These are phyloP conservation scores for Drosophila miranda DNA, from an alignment of 1,140 invertebrate species.

Conservation along the genomic window DNA sequence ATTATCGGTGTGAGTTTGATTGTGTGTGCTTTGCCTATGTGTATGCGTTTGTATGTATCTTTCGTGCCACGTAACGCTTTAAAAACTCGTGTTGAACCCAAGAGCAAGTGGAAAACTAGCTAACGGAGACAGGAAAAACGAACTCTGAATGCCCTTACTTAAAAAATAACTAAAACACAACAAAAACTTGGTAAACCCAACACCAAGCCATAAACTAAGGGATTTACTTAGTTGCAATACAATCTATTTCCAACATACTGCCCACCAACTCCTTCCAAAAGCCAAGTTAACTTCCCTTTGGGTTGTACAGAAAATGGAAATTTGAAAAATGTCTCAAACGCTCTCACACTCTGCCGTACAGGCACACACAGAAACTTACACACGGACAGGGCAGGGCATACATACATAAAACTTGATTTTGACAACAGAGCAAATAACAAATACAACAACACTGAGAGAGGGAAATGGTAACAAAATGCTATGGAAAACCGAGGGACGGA, in stretches of 20 bases:
- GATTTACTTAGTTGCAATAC: not conserved
- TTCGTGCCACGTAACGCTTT: conserved; percentile 61
- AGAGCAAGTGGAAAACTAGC: conserved; percentile 41
- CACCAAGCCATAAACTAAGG: no score
- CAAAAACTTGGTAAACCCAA: not conserved
- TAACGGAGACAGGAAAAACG: not conserved
- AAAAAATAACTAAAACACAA: not conserved
- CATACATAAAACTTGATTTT: conserved; percentile 75
- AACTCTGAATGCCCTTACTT: conserved; percentile 22
- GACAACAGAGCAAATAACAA: conserved; percentile 46
- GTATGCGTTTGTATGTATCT: conserved; percentile 22
- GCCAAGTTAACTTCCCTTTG: conserved; percentile 21
- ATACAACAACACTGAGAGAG: conserved; percentile 12
- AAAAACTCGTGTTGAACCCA: conserved; percentile 64
- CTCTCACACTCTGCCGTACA: conserved; percentile 18
- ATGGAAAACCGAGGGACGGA: conserved; percentile 60
- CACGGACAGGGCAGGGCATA: conserved; percentile 26
- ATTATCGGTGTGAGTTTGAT: not conserved
- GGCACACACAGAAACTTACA: conserved; percentile 20
- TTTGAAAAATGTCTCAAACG: conserved; percentile 59
- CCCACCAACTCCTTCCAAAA: conserved; percentile 16
- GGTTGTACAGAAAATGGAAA: conserved; percentile 60
- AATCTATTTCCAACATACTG: not conserved
- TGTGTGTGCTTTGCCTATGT: not conserved
- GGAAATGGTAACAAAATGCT: conserved; percentile 50